Percentiles rank a stretch among this genome's conserved stretches.
Conservation (phyloP, 1,140 invertebrate species). For the Lepidostoma basale region DNA sequence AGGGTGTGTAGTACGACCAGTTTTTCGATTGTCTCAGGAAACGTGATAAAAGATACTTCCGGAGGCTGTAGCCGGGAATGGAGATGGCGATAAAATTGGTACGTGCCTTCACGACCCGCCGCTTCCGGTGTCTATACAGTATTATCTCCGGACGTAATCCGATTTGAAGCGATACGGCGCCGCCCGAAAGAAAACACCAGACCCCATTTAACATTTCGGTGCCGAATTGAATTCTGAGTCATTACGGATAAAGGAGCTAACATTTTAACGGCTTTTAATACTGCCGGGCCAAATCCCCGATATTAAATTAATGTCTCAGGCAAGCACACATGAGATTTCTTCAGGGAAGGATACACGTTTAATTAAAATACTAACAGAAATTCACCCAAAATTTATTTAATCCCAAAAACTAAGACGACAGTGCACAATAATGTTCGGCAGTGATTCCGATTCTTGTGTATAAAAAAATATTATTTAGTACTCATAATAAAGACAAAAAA, state of each 20-base stretch:
- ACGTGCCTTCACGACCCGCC: conserved; percentile 39
- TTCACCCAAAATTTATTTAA: too few relatives aligned
- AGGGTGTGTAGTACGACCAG: conserved; percentile 16
- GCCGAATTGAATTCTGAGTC: conserved; percentile 23
- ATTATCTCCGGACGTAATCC: conserved; percentile 43
- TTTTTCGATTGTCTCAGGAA: conserved; percentile 44
- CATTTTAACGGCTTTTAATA: background rate
- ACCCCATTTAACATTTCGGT: conserved; percentile 18
- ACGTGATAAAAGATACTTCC: conserved; percentile 44
- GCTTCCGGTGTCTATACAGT: conserved; percentile 33
- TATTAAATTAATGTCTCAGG: background rate
- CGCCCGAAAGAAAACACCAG: conserved; percentile 18
- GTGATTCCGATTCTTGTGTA: too few relatives aligned
- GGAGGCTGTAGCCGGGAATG: conserved; percentile 32
- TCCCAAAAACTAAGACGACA: too few relatives aligned
- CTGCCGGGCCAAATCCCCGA: background rate
- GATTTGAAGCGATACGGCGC: conserved; percentile 39
- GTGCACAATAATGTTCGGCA: too few relatives aligned
- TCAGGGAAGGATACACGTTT: too few relatives aligned
- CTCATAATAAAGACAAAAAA: too few relatives aligned
- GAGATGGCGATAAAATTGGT: conserved; percentile 45
- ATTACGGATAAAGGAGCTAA: conserved; percentile 5
- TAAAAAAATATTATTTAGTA: too few relatives aligned
- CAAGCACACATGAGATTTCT: too few relatives aligned
- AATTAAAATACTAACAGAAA: too few relatives aligned